phyloP scores from a whole-genome alignment of 37 sponge, comb jelly and placozoan species.

The Halichondria panicea region DNA sequence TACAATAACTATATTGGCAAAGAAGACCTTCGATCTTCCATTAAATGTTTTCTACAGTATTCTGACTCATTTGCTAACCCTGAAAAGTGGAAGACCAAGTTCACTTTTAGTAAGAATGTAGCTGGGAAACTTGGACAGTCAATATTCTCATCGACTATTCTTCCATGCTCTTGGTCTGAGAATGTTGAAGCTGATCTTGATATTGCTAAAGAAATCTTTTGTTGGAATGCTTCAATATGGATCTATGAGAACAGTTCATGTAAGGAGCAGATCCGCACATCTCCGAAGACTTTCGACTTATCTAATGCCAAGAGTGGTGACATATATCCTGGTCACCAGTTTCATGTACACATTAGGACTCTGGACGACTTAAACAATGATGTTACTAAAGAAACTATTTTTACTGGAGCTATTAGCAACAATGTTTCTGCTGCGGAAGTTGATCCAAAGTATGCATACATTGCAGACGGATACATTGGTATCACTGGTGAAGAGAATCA shows the following conservation, averaged over 20 bases:
- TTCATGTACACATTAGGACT: not conserved
- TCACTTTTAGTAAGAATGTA: not conserved
- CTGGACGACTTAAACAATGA: constrained; percentile 3
- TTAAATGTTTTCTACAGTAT: not conserved
- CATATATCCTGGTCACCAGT: not conserved
- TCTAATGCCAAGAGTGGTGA: not conserved
- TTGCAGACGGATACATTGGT: not conserved
- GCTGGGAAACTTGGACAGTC: not conserved
- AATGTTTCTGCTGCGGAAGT: not conserved
- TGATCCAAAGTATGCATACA: not conserved
- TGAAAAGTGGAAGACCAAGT: not conserved
- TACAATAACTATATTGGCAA: not conserved
- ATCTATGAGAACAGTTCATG: not conserved
- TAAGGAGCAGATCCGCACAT: not conserved
- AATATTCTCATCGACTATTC: not conserved
- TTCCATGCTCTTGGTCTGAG: not conserved
- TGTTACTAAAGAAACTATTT: not conserved
- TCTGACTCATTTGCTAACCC: not conserved
- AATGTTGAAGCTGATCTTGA: not conserved
- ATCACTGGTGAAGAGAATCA: not conserved
- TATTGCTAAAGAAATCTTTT: not conserved
- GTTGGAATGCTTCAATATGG: not conserved
- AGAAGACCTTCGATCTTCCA: not conserved
- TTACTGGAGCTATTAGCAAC: not conserved
- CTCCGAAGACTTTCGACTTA: not conserved